Evolutionary conservation across 2,113 vertebrate genomes (phyloP).

Genomic region (Phylloscopus trochilus): DNA sequence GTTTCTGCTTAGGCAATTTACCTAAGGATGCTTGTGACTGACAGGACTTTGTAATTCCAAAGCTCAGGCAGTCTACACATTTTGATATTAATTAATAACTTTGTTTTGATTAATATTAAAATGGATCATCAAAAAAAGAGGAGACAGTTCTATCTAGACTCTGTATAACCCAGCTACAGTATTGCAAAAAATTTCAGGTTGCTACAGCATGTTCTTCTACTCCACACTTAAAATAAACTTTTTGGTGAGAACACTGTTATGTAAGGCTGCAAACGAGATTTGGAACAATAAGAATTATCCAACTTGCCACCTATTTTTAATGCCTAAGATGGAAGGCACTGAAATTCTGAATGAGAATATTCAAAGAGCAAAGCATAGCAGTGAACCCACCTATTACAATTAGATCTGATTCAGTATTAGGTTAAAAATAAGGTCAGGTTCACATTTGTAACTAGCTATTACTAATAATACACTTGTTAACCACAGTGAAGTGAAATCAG

Average conservation of each 20-base stretch:
- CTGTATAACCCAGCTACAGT: background rate
- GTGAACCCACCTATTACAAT: background rate
- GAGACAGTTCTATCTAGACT: background rate
- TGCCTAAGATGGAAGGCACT: slow-evolving; percentile 7
- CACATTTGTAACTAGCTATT: slow-evolving; percentile 37
- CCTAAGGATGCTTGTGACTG: background rate
- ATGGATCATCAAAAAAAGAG: background rate
- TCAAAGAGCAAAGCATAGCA: slow-evolving; percentile 9
- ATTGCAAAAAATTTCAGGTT: slow-evolving; percentile 54
- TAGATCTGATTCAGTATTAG: slow-evolving; percentile 21
- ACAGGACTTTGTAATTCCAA: background rate
- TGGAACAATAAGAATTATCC: slow-evolving; percentile 55
- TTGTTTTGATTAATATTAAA: background rate
- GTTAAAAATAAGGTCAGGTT: slow-evolving; percentile 50
- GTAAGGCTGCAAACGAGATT: slow-evolving; percentile 38
- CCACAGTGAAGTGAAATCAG: background rate
- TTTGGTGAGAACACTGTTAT: slow-evolving; percentile 56
- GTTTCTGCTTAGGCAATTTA: slow-evolving; percentile 24
- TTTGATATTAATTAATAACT: background rate
- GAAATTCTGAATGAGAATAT: slow-evolving; percentile 44
- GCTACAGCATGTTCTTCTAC: slow-evolving; percentile 30
- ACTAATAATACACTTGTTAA: slow-evolving; percentile 28
- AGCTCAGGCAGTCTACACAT: background rate
- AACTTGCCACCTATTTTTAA: slow-evolving; percentile 60
- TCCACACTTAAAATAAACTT: slow-evolving; percentile 62